Evolutionary conservation across 2,113 vertebrate species (phyloP).

Genomic region (Lepisosteus oculatus): DNA sequence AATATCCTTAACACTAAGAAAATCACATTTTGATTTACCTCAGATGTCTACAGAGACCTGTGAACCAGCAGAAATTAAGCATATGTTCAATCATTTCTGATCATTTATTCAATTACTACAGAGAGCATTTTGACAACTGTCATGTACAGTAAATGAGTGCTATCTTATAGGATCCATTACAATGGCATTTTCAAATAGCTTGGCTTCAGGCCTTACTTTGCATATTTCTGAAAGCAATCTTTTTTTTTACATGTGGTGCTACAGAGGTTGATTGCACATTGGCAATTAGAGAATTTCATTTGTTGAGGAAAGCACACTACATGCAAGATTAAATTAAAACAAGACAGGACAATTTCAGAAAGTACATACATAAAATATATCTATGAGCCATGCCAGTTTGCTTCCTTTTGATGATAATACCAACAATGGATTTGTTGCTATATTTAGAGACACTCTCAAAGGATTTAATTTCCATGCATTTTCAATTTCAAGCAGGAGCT

Average conservation of each 20-base stretch:
- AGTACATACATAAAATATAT: slow-evolving; percentile 33
- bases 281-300: not conserved
- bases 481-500: slow-evolving; percentile 13
- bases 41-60: too few species aligned
- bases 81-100: too few species aligned
- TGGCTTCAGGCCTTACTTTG: too few species aligned
- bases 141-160: too few species aligned
- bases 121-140: too few species aligned
- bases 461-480: slow-evolving; percentile 17
- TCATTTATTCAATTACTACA: too few species aligned
- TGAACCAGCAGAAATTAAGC: too few species aligned
- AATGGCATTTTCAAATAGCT: too few species aligned
- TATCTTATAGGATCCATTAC: too few species aligned
- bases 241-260: slow-evolving; percentile 3
- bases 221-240: not conserved
- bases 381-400: slow-evolving; percentile 36
- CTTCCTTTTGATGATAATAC: slow-evolving; percentile 44
- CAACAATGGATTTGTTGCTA: slow-evolving; percentile 45
- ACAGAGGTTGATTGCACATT: not conserved
- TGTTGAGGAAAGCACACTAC: slow-evolving; percentile 25
- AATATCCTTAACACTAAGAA: too few species aligned
- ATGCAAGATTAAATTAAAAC: slow-evolving; percentile 38
- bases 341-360: slow-evolving; percentile 26
- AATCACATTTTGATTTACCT: too few species aligned
- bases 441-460: slow-evolving; percentile 41